phyloP scores from a whole-genome alignment of 37 sponge, comb jelly and placozoan genomes.

The Hexactinellida sp. region DNA sequence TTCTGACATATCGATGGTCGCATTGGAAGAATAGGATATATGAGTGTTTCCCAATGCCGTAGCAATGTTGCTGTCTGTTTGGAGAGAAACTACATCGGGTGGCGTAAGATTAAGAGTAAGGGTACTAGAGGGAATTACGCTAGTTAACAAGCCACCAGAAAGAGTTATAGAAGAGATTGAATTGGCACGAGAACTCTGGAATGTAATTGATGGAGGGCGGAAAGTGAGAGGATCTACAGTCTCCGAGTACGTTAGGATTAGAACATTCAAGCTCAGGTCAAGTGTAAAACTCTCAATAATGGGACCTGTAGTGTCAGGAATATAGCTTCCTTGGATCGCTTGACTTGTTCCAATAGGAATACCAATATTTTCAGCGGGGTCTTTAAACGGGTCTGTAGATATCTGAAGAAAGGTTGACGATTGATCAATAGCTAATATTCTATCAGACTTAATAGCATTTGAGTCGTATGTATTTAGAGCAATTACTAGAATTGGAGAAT shows the following conservation, averaged over 20 bases:
- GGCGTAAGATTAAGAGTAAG: slow-evolving; percentile 17
- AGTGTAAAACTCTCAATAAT: neutral
- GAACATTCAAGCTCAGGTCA: neutral
- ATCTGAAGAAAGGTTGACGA: slow-evolving; percentile 16
- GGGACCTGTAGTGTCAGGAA: slow-evolving; percentile 19
- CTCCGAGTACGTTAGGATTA: slow-evolving; percentile 50
- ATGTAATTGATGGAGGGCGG: slow-evolving; percentile 29
- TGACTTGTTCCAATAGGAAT: neutral
- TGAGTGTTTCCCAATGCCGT: slow-evolving; percentile 5
- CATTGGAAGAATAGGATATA: neutral
- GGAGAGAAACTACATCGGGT: slow-evolving; percentile 18
- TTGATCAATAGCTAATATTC: slow-evolving; percentile 27
- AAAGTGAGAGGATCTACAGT: slow-evolving; percentile 57
- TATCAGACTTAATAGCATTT: slow-evolving; percentile 46
- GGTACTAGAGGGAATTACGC: neutral
- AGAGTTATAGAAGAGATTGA: neutral
- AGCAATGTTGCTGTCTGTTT: slow-evolving; percentile 25
- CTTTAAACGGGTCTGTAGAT: slow-evolving; percentile 14
- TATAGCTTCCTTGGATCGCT: neutral
- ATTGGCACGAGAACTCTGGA: slow-evolving; percentile 19
- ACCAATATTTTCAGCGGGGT: neutral
- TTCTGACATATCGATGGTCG: slow-evolving; percentile 31
- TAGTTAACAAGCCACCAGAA: slow-evolving; percentile 9
- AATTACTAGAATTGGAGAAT: slow-evolving; percentile 27
- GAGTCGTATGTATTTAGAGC: slow-evolving; percentile 25